Percentiles rank a stretch among this genome's conserved stretches.
phyloP scores from a whole-genome alignment of 2,888 invertebrate genomes.

The Eupithecia insigniata region DNA sequence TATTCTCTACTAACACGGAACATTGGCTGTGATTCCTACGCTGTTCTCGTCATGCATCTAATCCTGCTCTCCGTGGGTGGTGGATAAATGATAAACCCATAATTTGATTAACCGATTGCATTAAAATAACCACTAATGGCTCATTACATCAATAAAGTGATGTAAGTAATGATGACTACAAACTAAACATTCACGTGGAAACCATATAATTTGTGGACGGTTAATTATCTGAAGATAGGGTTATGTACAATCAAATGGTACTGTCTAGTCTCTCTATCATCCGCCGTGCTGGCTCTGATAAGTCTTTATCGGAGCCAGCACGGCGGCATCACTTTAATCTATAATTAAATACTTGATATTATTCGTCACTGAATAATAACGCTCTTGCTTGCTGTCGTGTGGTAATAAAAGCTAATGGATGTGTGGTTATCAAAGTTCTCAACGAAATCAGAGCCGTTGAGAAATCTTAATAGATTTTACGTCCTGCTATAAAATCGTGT shows the following conservation, averaged over 20 bases:
- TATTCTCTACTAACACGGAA: slow-evolving; percentile 6
- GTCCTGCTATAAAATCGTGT: slow-evolving; percentile 52
- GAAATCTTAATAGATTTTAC: slow-evolving; percentile 55
- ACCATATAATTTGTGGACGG: neutral
- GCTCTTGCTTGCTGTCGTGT: slow-evolving; percentile 32
- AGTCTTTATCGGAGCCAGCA: neutral
- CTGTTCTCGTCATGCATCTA: slow-evolving; percentile 45
- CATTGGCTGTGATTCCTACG: slow-evolving; percentile 16
- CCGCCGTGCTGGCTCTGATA: too few species aligned
- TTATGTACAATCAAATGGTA: neutral
- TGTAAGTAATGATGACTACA: slow-evolving; percentile 20
- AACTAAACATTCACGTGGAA: slow-evolving; percentile 6
- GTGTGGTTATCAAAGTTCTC: slow-evolving; percentile 45
- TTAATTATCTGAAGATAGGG: neutral
- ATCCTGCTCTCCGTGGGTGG: slow-evolving; percentile 69
- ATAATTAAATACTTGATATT: slow-evolving; percentile 35
- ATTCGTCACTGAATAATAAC: slow-evolving; percentile 41
- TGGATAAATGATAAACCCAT: slow-evolving; percentile 52
- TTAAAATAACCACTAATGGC: slow-evolving; percentile 12
- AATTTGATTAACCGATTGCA: slow-evolving; percentile 48
- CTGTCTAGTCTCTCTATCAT: too few species aligned
- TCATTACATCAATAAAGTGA: slow-evolving; percentile 12
- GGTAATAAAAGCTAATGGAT: slow-evolving; percentile 51
- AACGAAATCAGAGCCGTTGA: slow-evolving; percentile 48
- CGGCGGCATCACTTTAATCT: slow-evolving; percentile 24